Evolutionary conservation across 2,797 vertebrate species (phyloP).

Genomic region (Xenentodon cancila): DNA sequence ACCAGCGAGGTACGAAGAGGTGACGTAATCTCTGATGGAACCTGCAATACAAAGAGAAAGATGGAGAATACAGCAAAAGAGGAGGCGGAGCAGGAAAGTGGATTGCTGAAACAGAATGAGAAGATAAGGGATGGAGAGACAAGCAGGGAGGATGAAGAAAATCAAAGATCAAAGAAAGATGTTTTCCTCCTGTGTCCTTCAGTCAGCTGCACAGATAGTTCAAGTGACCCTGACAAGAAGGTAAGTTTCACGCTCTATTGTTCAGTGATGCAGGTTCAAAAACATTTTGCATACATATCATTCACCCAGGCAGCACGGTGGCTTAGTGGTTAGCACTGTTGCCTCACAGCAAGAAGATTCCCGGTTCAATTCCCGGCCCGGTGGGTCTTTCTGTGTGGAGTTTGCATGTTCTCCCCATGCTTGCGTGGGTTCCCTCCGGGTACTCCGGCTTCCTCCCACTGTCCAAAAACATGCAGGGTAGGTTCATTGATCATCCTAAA

Average conservation of each 20-base stretch:
- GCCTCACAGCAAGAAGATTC: too few species aligned
- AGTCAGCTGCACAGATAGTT: conserved; percentile 61
- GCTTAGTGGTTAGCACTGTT: too few species aligned
- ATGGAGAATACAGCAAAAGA: conserved; percentile 10
- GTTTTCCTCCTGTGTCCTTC: conserved; percentile 54
- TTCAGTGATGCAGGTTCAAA: too few species aligned
- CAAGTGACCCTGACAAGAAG: conserved; percentile 57
- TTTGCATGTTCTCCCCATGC: too few species aligned
- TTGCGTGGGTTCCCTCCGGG: too few species aligned
- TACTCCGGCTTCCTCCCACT: too few species aligned
- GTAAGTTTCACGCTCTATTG: conserved; percentile 35
- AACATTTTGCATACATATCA: too few species aligned
- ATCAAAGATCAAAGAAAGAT: conserved; percentile 45
- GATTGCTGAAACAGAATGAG: conserved; percentile 18
- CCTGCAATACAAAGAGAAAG: neutral
- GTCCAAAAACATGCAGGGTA: too few species aligned
- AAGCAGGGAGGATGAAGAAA: conserved; percentile 28
- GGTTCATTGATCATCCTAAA: too few species aligned
- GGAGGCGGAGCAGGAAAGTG: neutral
- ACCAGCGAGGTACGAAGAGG: conserved; percentile 25
- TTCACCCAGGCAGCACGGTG: too few species aligned
- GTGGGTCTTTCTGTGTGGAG: too few species aligned
- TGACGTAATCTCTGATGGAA: neutral
- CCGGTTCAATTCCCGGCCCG: too few species aligned
- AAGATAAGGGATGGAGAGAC: conserved; percentile 2